Conservation (phyloP, 2,888 invertebrate species). For the Rhingia rostrata region DNA sequence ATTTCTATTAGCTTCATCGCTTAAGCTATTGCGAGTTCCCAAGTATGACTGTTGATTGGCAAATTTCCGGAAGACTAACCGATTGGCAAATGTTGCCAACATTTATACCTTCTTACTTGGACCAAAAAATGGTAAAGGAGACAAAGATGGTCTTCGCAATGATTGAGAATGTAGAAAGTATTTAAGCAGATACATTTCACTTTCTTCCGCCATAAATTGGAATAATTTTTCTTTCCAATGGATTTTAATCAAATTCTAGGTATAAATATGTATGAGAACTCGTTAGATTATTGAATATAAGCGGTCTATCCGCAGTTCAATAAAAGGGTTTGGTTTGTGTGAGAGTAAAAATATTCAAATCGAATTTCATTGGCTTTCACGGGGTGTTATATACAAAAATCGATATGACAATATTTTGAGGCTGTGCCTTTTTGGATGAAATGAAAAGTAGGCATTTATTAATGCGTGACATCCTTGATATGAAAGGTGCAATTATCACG, state of each 20-base stretch:
- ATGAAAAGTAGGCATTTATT: not conserved
- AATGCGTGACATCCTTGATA: not conserved
- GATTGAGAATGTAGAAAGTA: slow-evolving; percentile 67
- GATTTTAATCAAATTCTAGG: slow-evolving; percentile 16
- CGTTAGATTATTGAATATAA: not conserved
- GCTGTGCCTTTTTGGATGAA: too few species aligned
- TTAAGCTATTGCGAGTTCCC: slow-evolving; percentile 15
- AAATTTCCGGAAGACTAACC: slow-evolving; percentile 55
- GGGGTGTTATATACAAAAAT: not conserved
- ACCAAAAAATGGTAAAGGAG: slow-evolving; percentile 11
- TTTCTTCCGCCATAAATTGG: slow-evolving; percentile 50
- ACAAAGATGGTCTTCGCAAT: slow-evolving; percentile 21
- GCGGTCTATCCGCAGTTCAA: not conserved
- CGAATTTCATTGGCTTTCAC: not conserved
- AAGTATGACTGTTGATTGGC: slow-evolving; percentile 12
- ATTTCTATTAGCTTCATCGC: slow-evolving; percentile 41
- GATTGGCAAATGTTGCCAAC: slow-evolving; percentile 45
- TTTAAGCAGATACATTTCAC: slow-evolving; percentile 54
- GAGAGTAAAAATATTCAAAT: not conserved
- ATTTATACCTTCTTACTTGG: slow-evolving; percentile 48
- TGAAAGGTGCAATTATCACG: too few species aligned
- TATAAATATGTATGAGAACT: slow-evolving; percentile 47
- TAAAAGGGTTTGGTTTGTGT: slow-evolving; percentile 25
- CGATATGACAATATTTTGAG: not conserved
- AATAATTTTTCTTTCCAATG: slow-evolving; percentile 24